A percentile compares a stretch with the other conserved stretches of the same genome.
phyloP scores from a whole-genome alignment of 2,113 vertebrate genomes.

The Vulpes lagopus region DNA sequence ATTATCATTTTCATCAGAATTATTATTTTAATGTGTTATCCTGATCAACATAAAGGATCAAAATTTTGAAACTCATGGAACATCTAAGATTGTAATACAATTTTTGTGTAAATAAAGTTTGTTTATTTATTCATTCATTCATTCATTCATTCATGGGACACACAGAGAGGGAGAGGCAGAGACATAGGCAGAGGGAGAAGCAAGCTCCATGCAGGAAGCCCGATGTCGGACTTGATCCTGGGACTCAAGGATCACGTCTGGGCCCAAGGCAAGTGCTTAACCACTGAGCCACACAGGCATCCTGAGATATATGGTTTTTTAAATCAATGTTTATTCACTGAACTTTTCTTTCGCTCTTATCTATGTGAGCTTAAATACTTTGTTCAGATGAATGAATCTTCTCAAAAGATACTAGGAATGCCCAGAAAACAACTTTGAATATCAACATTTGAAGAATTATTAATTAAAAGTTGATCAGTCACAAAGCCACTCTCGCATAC shows the following conservation, averaged over 20 bases:
- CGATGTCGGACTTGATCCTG: too few species aligned
- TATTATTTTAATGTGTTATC: background rate
- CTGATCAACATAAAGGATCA: background rate
- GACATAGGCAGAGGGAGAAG: too few species aligned
- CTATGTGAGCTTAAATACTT: background rate
- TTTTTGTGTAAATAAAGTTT: too few species aligned
- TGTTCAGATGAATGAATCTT: background rate
- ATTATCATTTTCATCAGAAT: fast-evolving
- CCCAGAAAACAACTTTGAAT: background rate
- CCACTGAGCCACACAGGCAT: too few species aligned
- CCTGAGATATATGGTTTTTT: too few species aligned
- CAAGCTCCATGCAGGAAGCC: too few species aligned
- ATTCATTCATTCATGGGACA: too few species aligned
- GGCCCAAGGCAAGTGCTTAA: too few species aligned
- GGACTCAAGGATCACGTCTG: too few species aligned
- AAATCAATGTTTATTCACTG: too few species aligned
- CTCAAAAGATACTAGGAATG: background rate
- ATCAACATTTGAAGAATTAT: background rate
- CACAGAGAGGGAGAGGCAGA: too few species aligned
- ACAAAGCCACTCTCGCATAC: background rate
- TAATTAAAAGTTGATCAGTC: background rate
- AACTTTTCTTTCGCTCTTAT: background rate
- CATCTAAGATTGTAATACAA: background rate
- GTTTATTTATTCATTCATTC: too few species aligned
- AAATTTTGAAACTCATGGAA: background rate